A percentile compares a stretch with the other conserved stretches of the same genome.
phyloP scores from a whole-genome alignment of 2,888 invertebrate species.

The Actias luna region DNA sequence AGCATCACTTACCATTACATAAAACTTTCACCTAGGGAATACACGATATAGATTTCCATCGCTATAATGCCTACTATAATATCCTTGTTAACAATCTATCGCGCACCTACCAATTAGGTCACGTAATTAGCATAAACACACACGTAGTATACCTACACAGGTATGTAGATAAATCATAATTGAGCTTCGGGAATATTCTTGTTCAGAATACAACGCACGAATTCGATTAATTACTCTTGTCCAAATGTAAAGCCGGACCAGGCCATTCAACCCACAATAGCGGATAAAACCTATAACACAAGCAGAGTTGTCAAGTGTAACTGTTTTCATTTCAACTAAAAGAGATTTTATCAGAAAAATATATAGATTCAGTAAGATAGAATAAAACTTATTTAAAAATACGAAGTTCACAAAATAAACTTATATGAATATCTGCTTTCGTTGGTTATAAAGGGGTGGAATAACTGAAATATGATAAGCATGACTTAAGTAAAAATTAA shows the following conservation, averaged over 20 bases:
- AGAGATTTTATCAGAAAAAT: background rate
- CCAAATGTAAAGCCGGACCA: slow-evolving; percentile 47
- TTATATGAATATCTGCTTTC: background rate
- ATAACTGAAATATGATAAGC: background rate
- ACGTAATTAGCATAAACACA: slow-evolving; percentile 28
- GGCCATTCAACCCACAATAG: slow-evolving; percentile 33
- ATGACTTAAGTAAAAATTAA: background rate
- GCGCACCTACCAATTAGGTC: slow-evolving; percentile 27
- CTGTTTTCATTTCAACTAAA: slow-evolving; percentile 11
- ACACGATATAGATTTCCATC: slow-evolving; percentile 39
- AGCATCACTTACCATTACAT: slow-evolving; percentile 18
- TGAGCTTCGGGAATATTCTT: slow-evolving; percentile 32
- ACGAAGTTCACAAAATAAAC: no score
- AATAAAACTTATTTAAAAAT: no score
- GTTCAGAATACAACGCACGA: slow-evolving; percentile 42
- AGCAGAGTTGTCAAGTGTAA: background rate
- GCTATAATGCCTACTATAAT: slow-evolving; percentile 26
- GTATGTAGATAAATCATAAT: slow-evolving; percentile 18
- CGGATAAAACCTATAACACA: slow-evolving; percentile 14
- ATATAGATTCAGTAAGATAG: no score
- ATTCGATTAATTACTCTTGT: slow-evolving; percentile 63
- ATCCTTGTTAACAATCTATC: slow-evolving; percentile 33
- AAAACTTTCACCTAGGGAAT: slow-evolving; percentile 30
- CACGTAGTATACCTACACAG: background rate
- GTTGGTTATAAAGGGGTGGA: background rate